Evolutionary conservation across 1,140 invertebrate genomes (phyloP), one percentile per base, ranked within the genome.

Genomic region (Tetramorium parvispinum): DNA sequence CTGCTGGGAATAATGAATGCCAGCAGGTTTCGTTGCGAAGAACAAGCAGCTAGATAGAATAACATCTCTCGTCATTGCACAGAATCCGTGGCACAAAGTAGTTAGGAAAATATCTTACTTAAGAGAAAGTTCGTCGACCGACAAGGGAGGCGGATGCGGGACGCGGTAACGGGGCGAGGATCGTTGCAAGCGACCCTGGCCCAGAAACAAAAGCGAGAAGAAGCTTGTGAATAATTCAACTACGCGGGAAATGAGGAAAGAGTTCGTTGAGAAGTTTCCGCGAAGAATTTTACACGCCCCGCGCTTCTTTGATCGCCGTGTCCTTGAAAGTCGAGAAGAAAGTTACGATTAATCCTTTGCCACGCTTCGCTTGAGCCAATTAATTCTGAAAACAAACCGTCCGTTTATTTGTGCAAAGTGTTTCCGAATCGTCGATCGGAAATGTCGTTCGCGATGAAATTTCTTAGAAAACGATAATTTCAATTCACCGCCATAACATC

Each of bases 151-250:
- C 13, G 51, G 3, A 21, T 16, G 66, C 32, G 86, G 16, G 43
- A 37, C 37, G 66, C 68, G 68, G 68, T 46, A 83, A 75, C 57
- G 63, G 51, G 24, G 66, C 32, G 55, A 53, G 88, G 91, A 92
- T 95, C 93, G 93, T 93, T 91, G 92, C 90, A 86, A 88, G 89
- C 92, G 94, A 95, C 94, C 94, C 92, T 95, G 94, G 94, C 94
- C 94, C 93, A 95, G 94, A 95, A 95, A 95, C 94, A 95, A 94
- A 94, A 94, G 94, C 93, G 92, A 94, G 92, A 94, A 94, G 92
- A 94, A 93, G 93, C 93, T 94, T 92, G 93, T 95, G 94, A 95
- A 95, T 95, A 95, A 95, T 95, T 95, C 94, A 95, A 94, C 93
- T 93, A 93, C 88, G 93, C 92, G 91, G 91, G 93, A 94, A 94